Evolutionary conservation across 2,888 invertebrate genomes (phyloP).

Genomic region (Drosophila gaucha): DNA sequence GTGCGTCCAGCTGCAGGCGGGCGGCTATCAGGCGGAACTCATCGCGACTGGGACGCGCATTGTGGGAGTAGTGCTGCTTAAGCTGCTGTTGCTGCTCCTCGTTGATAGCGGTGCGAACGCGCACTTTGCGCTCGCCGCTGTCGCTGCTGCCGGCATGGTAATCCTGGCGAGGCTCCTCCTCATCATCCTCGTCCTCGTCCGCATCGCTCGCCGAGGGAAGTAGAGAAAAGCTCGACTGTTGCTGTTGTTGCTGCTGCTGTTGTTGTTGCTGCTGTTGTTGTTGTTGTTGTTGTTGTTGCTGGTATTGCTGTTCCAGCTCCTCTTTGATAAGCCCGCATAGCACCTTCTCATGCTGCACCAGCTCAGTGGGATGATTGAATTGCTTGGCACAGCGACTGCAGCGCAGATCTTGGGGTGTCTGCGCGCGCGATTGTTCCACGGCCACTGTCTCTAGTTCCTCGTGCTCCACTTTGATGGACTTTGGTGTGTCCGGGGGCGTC

Average conservation of each 20-base stretch:
- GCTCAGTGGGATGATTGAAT: conserved; percentile 87
- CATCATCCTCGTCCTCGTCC: conserved; percentile 67
- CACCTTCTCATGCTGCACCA: conserved; percentile 90
- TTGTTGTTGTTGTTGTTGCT: conserved; percentile 64
- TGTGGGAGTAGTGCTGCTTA: conserved; percentile 94
- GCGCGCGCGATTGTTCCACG: background rate
- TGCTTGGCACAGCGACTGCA: conserved; percentile 87
- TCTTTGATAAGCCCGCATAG: conserved; percentile 85
- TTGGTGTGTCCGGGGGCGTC: conserved; percentile 75
- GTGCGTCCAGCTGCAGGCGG: conserved; percentile 89
- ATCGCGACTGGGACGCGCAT: conserved; percentile 97
- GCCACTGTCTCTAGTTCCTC: conserved; percentile 67
- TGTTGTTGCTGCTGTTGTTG: conserved; percentile 51
- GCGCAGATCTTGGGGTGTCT: conserved; percentile 77
- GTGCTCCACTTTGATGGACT: conserved; percentile 59
- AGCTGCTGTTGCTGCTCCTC: conserved; percentile 96
- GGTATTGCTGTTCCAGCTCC: conserved; percentile 85
- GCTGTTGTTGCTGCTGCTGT: conserved; percentile 34
- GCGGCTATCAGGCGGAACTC: conserved; percentile 96
- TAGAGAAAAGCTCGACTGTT: conserved; percentile 41
- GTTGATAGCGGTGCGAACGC: conserved; percentile 96
- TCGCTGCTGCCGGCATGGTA: conserved; percentile 84
- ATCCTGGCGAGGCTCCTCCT: conserved; percentile 65
- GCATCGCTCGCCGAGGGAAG: conserved; percentile 87
- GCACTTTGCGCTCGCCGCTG: conserved; percentile 90